Evolutionary conservation across 2,888 invertebrate species (phyloP), one percentile per base, ranked within the genome.

Genomic region (Bombyx huttoni): DNA sequence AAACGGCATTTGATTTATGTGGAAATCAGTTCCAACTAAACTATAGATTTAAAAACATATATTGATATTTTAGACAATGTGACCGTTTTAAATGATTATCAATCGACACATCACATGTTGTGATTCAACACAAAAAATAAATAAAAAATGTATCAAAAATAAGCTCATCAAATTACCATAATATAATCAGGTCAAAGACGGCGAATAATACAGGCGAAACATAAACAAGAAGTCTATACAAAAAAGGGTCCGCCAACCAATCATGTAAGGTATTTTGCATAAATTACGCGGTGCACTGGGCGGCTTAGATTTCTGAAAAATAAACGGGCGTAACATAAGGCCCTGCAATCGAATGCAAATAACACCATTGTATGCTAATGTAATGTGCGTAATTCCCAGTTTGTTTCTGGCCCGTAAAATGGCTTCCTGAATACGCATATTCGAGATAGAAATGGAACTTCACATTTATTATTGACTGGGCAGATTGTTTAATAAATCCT

Each of bases 281-380:
- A 84, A 76, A 86, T 86, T 84, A 84, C 75, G 58, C 62, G 64
- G 59, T 72, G 76, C 75, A 76, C 70, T 70, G 61, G 78, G 73
- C 73, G 70, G 72, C 75, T 73, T 70, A 75, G 71, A 72, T 78
- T 82, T 79, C 70, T 73, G 77, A 81, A 82, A 84, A 87, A 83
- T 79, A 78, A 80, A 73, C 77, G 65, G 73, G 68, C 73, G 78
- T 77, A 75, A 80, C 82, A 80, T 78, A 78, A 77, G 69, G 75
- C 70, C 63, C 70, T 65, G 72, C 66, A 73, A 69, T 59, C 73
- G 72, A 81, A 87, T 84, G 83, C 79, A 81, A 86, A 84, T 82
- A 83, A 73, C 79, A 70, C 83, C 71, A 85, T 87, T 85, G 83
- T 84, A 87, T 84, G 85, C 68, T 83, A 85, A 87, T 85, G 68